Evolutionary conservation across 2,113 vertebrate species (phyloP).

Genomic region (Pangasianodon gigas): DNA sequence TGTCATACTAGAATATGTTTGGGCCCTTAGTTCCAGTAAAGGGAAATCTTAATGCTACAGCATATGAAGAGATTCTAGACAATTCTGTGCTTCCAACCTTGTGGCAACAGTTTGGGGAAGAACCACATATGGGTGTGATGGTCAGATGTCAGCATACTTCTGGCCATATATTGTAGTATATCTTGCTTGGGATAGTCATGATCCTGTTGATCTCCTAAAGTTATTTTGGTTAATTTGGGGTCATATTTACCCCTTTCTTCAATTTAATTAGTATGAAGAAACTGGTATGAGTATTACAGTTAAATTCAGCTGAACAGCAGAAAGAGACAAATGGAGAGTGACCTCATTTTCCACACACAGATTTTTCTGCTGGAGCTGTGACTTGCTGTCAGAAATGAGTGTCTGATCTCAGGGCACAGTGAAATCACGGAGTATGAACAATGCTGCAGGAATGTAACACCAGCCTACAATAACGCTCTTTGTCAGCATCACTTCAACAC

Average conservation of each 20-base stretch:
- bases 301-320: background rate
- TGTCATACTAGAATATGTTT: too few species aligned
- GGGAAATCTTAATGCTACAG: too few species aligned
- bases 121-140: background rate
- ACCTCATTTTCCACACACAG: background rate
- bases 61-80: background rate
- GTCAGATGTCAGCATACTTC: too few species aligned
- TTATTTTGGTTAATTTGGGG: background rate
- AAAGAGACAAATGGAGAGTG: background rate
- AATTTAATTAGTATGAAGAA: background rate
- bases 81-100: background rate
- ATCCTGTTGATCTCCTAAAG: background rate
- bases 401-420: constrained; percentile 1
- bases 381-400: background rate
- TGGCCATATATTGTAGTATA: too few species aligned
- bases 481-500: background rate
- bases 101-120: background rate
- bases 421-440: background rate
- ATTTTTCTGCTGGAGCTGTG: background rate
- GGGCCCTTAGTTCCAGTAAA: too few species aligned
- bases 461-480: background rate
- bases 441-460: constrained; percentile 8
- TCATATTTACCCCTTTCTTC: background rate
- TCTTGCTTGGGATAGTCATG: background rate
- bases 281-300: background rate